A percentile compares a stretch with the other conserved stretches of the same genome.
These are phyloP conservation scores for Pseudochirops cupreus DNA, from an alignment of 2,797 vertebrate genomes.

Conservation along the genomic window DNA sequence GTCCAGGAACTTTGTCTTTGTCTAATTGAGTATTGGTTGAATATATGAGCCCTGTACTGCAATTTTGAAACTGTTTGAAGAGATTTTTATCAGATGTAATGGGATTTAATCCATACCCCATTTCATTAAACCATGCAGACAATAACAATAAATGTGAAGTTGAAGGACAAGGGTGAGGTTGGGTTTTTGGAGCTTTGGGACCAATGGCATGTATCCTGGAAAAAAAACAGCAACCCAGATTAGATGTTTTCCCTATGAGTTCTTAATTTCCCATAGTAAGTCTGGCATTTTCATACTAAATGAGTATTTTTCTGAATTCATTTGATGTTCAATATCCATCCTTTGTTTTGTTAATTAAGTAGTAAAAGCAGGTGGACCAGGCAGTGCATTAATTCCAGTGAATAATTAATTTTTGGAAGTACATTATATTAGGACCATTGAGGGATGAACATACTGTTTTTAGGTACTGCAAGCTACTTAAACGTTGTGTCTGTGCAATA, in stretches of 20 bases:
- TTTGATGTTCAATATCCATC: neutral
- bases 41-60: conserved; percentile 40
- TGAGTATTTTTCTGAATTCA: neutral
- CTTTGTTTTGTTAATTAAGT: neutral
- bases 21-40: conserved; percentile 50
- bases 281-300: neutral
- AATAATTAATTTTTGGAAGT: neutral
- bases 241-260: neutral
- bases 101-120: neutral
- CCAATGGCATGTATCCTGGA: neutral
- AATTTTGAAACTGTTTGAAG: conserved; percentile 25
- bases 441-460: neutral
- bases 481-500: neutral
- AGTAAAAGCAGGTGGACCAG: neutral
- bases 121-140: neutral
- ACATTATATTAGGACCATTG: neutral
- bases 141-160: neutral
- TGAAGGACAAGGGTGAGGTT: conserved; percentile 28
- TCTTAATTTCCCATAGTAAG: conserved; percentile 2
- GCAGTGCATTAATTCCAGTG: neutral
- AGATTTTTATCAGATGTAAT: neutral
- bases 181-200: neutral
- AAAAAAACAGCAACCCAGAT: conserved; percentile 7
- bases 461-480: neutral
- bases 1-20: conserved; percentile 35